Percentiles rank a stretch among this genome's conserved stretches.
phyloP scores from a whole-genome alignment of 2,113 vertebrate genomes.

The Pterocles orientalis region DNA sequence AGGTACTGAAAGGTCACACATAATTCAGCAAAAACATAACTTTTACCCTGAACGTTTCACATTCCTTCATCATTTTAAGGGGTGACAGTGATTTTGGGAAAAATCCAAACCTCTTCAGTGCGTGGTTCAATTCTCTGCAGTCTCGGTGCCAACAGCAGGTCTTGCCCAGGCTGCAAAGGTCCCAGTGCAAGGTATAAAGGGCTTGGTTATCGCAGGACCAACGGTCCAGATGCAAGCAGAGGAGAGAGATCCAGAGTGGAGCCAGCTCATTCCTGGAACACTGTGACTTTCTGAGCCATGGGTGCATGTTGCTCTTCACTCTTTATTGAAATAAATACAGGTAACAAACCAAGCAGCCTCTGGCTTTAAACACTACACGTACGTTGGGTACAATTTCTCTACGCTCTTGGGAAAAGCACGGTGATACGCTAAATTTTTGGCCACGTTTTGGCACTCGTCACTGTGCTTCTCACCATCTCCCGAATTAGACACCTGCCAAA shows the following conservation, averaged over 20 bases:
- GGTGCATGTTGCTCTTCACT: no score
- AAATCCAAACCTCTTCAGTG: background rate
- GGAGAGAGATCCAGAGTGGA: background rate
- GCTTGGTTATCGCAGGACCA: background rate
- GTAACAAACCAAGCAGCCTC: background rate
- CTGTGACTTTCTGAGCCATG: rapidly evolving
- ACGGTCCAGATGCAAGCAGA: background rate
- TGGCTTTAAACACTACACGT: background rate
- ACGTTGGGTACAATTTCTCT: background rate
- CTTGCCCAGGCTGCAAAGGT: background rate
- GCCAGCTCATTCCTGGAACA: background rate
- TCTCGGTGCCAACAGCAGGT: background rate
- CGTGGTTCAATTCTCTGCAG: background rate
- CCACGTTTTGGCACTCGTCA: background rate
- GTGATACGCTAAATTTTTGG: background rate
- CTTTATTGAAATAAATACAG: conserved; percentile 74
- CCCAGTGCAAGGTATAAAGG: rapidly evolving
- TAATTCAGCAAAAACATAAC: background rate
- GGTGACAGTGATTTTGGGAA: background rate
- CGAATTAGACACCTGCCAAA: background rate
- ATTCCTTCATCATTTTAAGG: background rate
- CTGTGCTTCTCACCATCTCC: background rate
- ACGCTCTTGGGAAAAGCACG: background rate
- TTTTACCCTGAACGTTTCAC: background rate
- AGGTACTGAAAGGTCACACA: background rate